phyloP scores from a whole-genome alignment of 2,113 vertebrate genomes.

The Tympanuchus pallidicinctus region DNA sequence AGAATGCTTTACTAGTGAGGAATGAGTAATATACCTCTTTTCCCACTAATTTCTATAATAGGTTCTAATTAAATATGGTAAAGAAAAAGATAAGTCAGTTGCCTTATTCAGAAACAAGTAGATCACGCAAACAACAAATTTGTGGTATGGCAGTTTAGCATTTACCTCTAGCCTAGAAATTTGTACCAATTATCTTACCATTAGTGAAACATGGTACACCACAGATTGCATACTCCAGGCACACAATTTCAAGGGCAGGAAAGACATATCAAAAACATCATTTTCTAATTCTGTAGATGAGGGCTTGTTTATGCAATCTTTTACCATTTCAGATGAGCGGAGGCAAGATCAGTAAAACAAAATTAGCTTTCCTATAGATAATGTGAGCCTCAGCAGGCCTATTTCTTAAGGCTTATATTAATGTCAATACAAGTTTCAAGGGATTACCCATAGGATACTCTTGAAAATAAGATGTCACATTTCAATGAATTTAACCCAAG shows the following conservation, averaged over 20 bases:
- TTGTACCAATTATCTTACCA: conserved; percentile 63
- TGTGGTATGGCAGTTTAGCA: conserved; percentile 36
- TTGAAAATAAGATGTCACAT: conserved; percentile 75
- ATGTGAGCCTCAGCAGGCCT: conserved; percentile 50
- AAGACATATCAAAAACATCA: conserved; percentile 42
- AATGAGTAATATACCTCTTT: conserved; percentile 32
- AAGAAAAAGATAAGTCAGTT: conserved; percentile 13
- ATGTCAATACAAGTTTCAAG: conserved; percentile 72
- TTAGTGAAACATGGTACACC: conserved; percentile 55
- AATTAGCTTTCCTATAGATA: conserved; percentile 55
- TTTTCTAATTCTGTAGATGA: conserved; percentile 67
- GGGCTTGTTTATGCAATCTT: conserved; percentile 66
- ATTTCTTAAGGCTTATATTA: conserved; percentile 74
- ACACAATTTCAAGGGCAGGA: conserved; percentile 58
- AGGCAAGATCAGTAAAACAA: conserved; percentile 50
- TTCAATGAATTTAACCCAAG: conserved; percentile 74
- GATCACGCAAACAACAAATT: conserved; percentile 31
- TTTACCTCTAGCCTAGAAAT: conserved; percentile 49
- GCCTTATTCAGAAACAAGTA: not conserved
- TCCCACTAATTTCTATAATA: conserved; percentile 23
- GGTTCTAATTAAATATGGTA: conserved; percentile 16
- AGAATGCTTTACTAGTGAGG: not conserved
- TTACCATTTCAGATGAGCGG: conserved; percentile 28
- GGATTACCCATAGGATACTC: conserved; percentile 68
- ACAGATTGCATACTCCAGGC: conserved; percentile 28